A percentile compares a stretch with the other conserved stretches of the same genome.
These are phyloP conservation scores for Dynastes hyllus DNA, from an alignment of 2,888 invertebrate species.

Conservation along the genomic window DNA sequence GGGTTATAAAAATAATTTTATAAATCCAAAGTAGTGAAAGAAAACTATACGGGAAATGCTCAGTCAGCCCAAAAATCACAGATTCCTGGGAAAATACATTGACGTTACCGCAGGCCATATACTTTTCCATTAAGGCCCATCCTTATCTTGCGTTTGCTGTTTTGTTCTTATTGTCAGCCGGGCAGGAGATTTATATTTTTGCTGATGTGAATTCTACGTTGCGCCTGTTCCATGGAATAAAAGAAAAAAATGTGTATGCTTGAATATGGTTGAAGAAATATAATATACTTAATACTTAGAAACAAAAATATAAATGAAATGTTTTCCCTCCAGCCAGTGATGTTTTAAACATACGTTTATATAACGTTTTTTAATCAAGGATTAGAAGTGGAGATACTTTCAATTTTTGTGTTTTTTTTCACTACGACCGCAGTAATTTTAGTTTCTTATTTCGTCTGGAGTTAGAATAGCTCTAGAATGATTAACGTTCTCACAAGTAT, in stretches of 20 bases:
- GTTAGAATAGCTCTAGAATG: no score
- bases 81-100: conserved; percentile 27
- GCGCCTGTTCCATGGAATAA: conserved; percentile 4
- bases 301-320: background rate
- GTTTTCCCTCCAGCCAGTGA: background rate
- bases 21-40: conserved; percentile 17
- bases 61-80: conserved; percentile 38
- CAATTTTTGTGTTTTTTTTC: background rate
- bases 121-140: conserved; percentile 36
- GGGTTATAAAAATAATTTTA: background rate
- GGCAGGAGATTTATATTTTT: conserved; percentile 42
- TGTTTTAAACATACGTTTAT: background rate
- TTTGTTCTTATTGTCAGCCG: conserved; percentile 41
- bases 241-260: background rate
- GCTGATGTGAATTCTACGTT: conserved; percentile 27
- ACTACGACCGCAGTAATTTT: no score
- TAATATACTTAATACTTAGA: conserved; percentile 12
- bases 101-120: conserved; percentile 36
- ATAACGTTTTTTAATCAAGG: conserved; percentile 3
- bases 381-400: background rate
- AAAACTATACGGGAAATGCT: conserved; percentile 21
- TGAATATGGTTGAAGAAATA: conserved; percentile 3
- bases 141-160: conserved; percentile 36
- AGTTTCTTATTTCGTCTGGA: no score
- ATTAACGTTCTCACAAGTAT: no score